Evolutionary conservation across 2,797 vertebrate species (phyloP).

Genomic region (Octomys mimax): DNA sequence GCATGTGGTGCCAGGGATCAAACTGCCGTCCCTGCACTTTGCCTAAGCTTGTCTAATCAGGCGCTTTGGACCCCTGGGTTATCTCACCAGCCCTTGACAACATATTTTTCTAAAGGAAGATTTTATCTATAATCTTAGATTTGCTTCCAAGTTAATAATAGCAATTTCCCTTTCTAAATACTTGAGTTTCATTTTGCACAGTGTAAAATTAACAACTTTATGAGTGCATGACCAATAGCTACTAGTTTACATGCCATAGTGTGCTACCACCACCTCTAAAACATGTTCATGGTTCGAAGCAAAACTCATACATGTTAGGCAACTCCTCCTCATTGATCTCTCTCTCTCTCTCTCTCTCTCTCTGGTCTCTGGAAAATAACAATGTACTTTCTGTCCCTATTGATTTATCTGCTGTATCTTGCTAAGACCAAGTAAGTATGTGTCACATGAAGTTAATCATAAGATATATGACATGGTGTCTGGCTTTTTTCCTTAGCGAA

Average conservation of each 20-base stretch:
- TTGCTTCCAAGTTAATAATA: constrained; percentile 7
- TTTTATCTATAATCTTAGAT: not conserved
- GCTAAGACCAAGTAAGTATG: not conserved
- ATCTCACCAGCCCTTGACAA: too few relatives aligned
- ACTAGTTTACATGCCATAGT: not conserved
- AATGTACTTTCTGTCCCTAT: not conserved
- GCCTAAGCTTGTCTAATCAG: too few relatives aligned
- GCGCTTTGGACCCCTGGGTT: too few relatives aligned
- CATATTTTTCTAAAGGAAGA: constrained; percentile 42
- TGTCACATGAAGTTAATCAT: not conserved
- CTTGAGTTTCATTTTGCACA: not conserved
- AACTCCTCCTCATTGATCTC: not conserved
- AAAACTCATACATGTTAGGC: not conserved
- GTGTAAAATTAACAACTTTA: not conserved
- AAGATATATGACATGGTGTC: not conserved
- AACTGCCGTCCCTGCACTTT: too few relatives aligned
- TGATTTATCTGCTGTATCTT: not conserved
- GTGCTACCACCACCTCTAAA: fast-evolving
- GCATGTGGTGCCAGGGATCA: too few relatives aligned
- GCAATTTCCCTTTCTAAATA: not conserved
- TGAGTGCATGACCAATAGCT: not conserved
- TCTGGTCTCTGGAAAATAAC: not conserved
- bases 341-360: not conserved
- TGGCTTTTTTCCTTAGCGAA: not conserved
- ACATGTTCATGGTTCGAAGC: not conserved